Base-by-base conservation (phyloP, 1,140 invertebrate species). In the Drosophila nikananu region DNA sequence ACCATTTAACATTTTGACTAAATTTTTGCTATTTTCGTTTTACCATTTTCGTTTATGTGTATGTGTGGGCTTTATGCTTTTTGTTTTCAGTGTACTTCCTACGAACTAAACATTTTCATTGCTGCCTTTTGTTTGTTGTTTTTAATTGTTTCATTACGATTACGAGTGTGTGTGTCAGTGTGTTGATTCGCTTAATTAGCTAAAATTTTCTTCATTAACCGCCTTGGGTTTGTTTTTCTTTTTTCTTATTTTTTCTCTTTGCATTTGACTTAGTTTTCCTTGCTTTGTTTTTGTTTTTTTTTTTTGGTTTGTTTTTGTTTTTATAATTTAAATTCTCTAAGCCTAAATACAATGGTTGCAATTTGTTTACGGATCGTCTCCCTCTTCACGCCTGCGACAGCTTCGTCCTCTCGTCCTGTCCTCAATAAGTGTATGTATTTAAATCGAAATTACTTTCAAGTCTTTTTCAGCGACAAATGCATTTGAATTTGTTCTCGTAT, bases 391-490 rank as follows among this genome's bases (percentile, higher is more conserved):
- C 42, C 74, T 35, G 21, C 37, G 63, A 71, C 70, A 55, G 41
- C 41, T 55, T 39, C 54, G 37, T 64, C 71, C 46, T 57, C 41
- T 57, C 71, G 55, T 73, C 55, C 41, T 61, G 46, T 37, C 48
- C 68, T 61, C 83, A 79, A 78, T 82, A 79, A 86, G 78, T 81
- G 63, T 83, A 76, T 82, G 67, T 86, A 77, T 83, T 86, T 86
- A 86, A 86, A 84, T 90, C 81, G 86, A 91, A 91, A 91, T 91
- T 91, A 79, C 76, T 77, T 83, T 91, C 89, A 91, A 91, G 89
- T 91, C 89, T 91, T 91, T 57, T 91, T 91, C 89, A 91, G 89
- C 89, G 83, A 91, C 89, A 91, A 91, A 91, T 91, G 89, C 89
- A 91, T 91, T 91, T 84, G 86, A 86, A 86, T 86, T 86, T 86